A percentile compares a stretch with the other conserved stretches of the same genome.
These are phyloP conservation scores for Thomomys bottae DNA, from an alignment of 2,113 vertebrate species.

Conservation along the genomic window DNA sequence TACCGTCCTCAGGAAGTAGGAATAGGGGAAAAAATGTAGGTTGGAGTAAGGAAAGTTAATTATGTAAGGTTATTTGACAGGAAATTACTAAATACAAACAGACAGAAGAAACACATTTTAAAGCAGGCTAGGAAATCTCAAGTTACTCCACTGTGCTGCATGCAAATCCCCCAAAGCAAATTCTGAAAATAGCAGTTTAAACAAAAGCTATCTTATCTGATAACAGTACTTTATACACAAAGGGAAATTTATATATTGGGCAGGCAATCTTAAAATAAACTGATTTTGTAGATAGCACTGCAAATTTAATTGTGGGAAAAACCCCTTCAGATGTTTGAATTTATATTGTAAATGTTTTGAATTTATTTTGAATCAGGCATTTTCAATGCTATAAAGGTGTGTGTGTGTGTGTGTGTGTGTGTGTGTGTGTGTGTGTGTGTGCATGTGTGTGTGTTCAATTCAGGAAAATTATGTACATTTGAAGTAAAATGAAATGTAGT, in stretches of 20 bases:
- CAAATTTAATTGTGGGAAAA: constrained; percentile 86
- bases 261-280: constrained; percentile 87
- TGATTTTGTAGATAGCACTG: constrained; percentile 83
- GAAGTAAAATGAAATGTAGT: constrained; percentile 53
- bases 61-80: constrained; percentile 89
- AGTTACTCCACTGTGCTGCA: constrained; percentile 84
- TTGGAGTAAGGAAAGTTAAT: constrained; percentile 89
- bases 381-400: constrained; percentile 69
- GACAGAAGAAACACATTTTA: constrained; percentile 88
- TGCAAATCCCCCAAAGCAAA: constrained; percentile 86
- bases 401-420: constrained; percentile 61
- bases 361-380: constrained; percentile 75
- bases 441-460: constrained; percentile 46
- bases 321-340: constrained; percentile 78
- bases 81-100: constrained; percentile 91
- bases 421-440: constrained; percentile 59
- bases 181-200: constrained; percentile 88
- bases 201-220: constrained; percentile 90
- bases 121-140: constrained; percentile 86
- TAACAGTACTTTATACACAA: constrained; percentile 87
- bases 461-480: constrained; percentile 73
- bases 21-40: constrained; percentile 71
- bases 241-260: constrained; percentile 88
- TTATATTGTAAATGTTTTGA: constrained; percentile 75
- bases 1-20: constrained; percentile 88